Conservation (phyloP, 1,140 invertebrate species). For the Halyomorpha halys region DNA sequence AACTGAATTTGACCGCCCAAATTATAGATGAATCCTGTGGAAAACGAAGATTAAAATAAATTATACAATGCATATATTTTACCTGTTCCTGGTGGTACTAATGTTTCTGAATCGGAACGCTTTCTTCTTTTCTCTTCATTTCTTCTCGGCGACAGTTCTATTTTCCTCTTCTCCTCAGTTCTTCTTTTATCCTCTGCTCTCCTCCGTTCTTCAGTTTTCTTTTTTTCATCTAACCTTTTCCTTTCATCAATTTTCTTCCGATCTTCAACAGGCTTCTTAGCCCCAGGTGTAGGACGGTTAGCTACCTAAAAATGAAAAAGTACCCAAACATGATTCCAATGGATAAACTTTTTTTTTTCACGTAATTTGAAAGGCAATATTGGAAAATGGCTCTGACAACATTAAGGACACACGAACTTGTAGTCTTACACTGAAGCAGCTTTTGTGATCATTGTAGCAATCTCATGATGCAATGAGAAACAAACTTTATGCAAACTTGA, state of each 20-base stretch:
- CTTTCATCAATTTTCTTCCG: slow-evolving; percentile 6
- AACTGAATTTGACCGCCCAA: no score
- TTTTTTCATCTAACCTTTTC: slow-evolving; percentile 6
- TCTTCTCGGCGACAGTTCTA: neutral
- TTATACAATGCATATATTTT: neutral
- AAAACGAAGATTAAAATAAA: no score
- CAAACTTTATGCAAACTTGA: no score
- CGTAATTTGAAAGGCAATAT: no score
- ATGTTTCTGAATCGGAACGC: slow-evolving; percentile 7
- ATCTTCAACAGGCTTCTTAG: slow-evolving; percentile 2
- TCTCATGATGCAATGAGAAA: no score
- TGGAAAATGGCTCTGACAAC: no score
- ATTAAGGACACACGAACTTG: no score
- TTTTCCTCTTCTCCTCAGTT: neutral
- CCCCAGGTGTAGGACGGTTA: slow-evolving; percentile 4
- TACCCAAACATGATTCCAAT: no score
- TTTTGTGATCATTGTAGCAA: no score
- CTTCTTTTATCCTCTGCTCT: neutral
- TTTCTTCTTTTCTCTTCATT: slow-evolving; percentile 20
- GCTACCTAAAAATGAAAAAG: slow-evolving; percentile 5
- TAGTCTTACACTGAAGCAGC: no score
- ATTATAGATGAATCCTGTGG: no score
- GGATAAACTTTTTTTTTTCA: no score
- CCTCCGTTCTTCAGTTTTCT: neutral
- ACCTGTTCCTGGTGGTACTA: slow-evolving; percentile 16